Conservation (phyloP, 2,797 vertebrate genomes). For the Urosaurus nigricauda region DNA sequence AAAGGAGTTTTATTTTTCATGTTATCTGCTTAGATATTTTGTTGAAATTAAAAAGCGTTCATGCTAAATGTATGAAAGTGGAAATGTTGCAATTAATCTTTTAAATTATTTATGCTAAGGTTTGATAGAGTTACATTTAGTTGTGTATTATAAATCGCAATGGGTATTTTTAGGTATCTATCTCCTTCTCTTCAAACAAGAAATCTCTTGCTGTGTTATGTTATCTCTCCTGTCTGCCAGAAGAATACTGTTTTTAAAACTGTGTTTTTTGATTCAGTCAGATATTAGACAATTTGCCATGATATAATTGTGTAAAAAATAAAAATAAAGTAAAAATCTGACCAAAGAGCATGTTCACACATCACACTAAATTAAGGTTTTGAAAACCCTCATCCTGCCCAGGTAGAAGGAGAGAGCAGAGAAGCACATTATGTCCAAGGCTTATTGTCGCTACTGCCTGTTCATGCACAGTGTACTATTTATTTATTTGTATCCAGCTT, state of each 20-base stretch:
- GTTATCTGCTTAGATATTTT: conserved; percentile 36
- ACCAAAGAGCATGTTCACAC: background rate
- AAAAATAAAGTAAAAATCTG: background rate
- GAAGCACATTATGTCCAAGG: no score
- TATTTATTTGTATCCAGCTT: no score
- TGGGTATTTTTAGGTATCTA: conserved; percentile 37
- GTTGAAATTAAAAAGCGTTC: conserved; percentile 45
- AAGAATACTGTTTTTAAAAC: conserved; percentile 40
- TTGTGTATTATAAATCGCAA: background rate
- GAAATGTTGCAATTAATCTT: background rate
- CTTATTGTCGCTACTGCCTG: no score
- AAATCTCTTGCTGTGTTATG: conserved; percentile 4
- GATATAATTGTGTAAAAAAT: conserved; percentile 28
- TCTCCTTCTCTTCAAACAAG: conserved; percentile 14
- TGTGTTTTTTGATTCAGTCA: conserved; percentile 47
- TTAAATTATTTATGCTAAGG: background rate
- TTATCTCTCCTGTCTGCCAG: conserved; percentile 10
- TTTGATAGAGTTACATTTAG: background rate
- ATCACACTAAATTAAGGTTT: background rate
- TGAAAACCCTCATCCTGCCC: no score
- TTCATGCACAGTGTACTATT: no score
- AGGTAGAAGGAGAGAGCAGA: no score
- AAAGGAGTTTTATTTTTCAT: conserved; percentile 17
- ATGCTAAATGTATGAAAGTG: background rate
- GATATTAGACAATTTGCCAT: conserved; percentile 50